phyloP scores from a whole-genome alignment of 2,888 invertebrate genomes.

The Seladonia tumulorum region DNA sequence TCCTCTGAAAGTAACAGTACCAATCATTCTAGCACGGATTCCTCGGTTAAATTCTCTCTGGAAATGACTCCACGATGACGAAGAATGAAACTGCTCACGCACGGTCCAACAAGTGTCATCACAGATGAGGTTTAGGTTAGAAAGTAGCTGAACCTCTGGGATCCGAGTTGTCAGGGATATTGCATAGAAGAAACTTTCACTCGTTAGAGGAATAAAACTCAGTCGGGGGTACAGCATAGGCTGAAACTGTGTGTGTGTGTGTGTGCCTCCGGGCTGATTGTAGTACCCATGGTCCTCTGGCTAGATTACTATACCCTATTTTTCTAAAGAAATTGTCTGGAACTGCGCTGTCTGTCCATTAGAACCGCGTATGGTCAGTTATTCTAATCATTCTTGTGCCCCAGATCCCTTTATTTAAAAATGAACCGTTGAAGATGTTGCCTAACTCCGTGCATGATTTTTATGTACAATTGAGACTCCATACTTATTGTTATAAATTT shows the following conservation, averaged over 20 bases:
- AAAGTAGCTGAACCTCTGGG: constrained; percentile 4
- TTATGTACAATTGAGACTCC: no score
- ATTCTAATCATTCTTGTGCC: background rate
- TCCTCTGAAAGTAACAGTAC: background rate
- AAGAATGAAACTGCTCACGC: background rate
- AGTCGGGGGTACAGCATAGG: background rate
- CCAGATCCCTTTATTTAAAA: no score
- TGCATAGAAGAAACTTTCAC: constrained; percentile 1
- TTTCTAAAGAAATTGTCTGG: background rate
- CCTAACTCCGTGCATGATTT: no score
- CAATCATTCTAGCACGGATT: background rate
- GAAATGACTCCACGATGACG: background rate
- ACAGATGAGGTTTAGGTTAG: background rate
- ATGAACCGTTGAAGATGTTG: no score
- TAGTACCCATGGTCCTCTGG: background rate
- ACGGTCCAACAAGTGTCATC: constrained; percentile 9
- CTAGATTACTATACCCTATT: background rate
- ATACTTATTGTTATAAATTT: no score
- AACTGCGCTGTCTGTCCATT: background rate
- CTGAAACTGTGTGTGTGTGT: no score
- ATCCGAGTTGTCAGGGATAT: background rate
- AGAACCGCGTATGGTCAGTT: no score
- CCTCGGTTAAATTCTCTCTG: background rate
- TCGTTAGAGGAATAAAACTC: constrained; percentile 10
- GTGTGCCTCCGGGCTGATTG: background rate